Evolutionary conservation across 2,888 invertebrate species (phyloP).

Genomic region (Corbicula japonica): DNA sequence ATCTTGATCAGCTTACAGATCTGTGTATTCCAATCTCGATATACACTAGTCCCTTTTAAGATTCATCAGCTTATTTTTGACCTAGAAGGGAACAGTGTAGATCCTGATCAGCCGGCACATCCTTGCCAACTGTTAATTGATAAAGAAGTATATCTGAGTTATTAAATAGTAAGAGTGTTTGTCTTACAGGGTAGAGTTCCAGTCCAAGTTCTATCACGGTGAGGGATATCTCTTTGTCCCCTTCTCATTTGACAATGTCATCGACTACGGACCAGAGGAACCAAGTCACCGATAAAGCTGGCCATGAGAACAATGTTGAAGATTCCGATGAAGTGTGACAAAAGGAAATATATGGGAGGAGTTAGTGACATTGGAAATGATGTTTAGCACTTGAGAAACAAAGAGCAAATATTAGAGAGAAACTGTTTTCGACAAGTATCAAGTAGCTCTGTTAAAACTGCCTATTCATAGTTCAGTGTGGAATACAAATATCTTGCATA

Average conservation of each 20-base stretch:
- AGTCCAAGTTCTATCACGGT: constrained; percentile 98
- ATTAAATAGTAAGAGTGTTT: constrained; percentile 3
- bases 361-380: neutral
- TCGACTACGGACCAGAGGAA: constrained; percentile 34
- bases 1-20: no score
- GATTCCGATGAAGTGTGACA: neutral
- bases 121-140: neutral
- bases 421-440: no score
- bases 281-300: neutral
- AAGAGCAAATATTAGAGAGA: no score
- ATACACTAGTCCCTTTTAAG: no score
- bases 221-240: constrained; percentile 97
- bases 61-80: no score
- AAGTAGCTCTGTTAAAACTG: no score
- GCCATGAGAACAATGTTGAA: neutral
- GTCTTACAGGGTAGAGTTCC: constrained; percentile 96
- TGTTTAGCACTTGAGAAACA: neutral
- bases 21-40: no score
- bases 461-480: no score
- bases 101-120: no score
- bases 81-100: no score
- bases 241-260: constrained; percentile 93
- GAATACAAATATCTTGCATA: no score
- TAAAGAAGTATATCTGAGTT: neutral
- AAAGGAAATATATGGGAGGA: neutral